Evolutionary conservation across 1,140 invertebrate species (phyloP).

Genomic region (Euborellia annulipes): DNA sequence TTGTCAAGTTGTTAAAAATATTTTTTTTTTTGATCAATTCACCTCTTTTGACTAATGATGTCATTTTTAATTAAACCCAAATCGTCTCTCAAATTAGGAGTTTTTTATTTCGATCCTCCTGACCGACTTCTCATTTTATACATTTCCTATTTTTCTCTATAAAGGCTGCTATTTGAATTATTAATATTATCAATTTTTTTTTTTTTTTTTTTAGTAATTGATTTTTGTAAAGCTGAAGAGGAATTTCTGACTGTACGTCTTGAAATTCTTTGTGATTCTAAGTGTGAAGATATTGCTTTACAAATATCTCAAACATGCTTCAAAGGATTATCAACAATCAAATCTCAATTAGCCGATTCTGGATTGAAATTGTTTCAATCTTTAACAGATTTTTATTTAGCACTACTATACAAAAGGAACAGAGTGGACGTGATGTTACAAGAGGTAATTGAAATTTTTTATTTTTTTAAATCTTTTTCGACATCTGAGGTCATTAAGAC

Average conservation of each 20-base stretch:
- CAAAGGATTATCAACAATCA: constrained; percentile 26
- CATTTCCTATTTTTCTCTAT: no score
- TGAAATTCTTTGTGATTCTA: constrained; percentile 34
- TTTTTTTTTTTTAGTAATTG: constrained; percentile 19
- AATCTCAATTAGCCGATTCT: constrained; percentile 27
- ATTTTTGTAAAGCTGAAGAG: constrained; percentile 35
- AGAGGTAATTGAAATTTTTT: constrained; percentile 26
- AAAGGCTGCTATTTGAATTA: no score
- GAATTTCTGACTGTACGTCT: constrained; percentile 33
- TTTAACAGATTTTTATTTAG: constrained; percentile 36
- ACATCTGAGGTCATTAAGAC: no score
- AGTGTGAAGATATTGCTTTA: constrained; percentile 37
- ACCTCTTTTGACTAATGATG: no score
- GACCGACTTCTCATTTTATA: no score
- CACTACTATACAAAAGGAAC: constrained; percentile 34
- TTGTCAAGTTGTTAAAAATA: no score
- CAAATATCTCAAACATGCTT: constrained; percentile 33
- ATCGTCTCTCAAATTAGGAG: no score
- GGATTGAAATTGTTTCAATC: constrained; percentile 24
- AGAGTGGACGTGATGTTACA: constrained; percentile 27
- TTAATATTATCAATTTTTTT: no score
- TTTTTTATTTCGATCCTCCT: no score
- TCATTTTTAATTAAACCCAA: no score
- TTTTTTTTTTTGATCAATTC: no score
- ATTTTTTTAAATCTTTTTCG: constrained; percentile 5